Base-by-base conservation (phyloP, 2,113 vertebrate species). In the Lepus timidus region DNA sequence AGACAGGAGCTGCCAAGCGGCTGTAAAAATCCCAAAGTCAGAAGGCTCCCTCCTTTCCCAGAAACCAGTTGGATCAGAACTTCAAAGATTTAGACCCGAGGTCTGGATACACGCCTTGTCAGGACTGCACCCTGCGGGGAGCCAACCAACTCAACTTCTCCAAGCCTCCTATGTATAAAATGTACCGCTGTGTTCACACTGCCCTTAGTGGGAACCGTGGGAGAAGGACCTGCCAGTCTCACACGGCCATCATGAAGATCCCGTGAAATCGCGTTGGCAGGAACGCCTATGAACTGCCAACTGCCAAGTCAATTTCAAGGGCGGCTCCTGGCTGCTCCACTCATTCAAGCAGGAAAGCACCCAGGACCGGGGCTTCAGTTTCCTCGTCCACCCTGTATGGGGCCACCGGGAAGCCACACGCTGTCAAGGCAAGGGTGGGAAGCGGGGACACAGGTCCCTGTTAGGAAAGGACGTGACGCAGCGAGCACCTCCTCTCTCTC, bases 51-150 rank as follows among this genome's bases (percentile, higher is more conserved):
- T 79, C 13, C 6, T 22, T 91, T 91, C 62, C 25, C 49, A 79
- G 86, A 58, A 76, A 85, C 31, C 36, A 27, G 10, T n/a, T 70
- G 81, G 61, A 81, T 65, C n/a, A 83, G 52, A 91, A 91, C 25
- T 9, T 79, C n/a, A 64, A 65, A 88, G 44, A 74, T 80, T 93
- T 51, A 49, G 55, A 75, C 25, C 93, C 19, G 44, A 87, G 67
- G 84, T 29, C 3, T 55, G 39, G 33, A 31, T 33, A 13, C 36
- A 58, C 29, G 64, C 65, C 25, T 81, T 64, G 65, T 14, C n/a
- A 27, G 92, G 16, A 55, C 52, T 62, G 88, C 87, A 70, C 85
- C 25, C 19, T 73, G 20, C 25, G 9, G 49, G 25, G 51, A 82
- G 71, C 23, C 64, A 85, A 71, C 17, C 62, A 73, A 71, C 11